phyloP scores from a whole-genome alignment of 2,113 vertebrate species.

The Suncus etruscus region DNA sequence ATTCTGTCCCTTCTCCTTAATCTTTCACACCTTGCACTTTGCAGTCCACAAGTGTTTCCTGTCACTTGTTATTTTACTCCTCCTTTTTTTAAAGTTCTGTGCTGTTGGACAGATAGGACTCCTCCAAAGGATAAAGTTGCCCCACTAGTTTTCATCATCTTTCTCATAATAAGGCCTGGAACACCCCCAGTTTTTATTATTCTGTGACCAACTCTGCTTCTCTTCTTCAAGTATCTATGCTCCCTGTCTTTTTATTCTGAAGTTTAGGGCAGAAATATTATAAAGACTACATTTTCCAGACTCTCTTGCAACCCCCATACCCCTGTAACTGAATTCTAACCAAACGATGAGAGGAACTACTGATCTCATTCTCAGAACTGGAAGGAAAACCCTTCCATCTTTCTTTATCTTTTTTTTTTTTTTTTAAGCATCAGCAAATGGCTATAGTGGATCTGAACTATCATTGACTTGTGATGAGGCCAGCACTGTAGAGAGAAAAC shows the following conservation, averaged over 20 bases:
- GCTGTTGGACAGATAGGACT: neutral
- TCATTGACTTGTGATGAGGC: neutral
- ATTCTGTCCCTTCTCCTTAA: neutral
- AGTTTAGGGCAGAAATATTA: neutral
- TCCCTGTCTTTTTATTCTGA: neutral
- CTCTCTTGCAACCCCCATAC: neutral
- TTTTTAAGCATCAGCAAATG: neutral
- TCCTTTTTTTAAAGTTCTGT: neutral
- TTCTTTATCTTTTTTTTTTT: neutral
- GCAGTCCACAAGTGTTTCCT: neutral
- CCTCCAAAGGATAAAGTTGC: neutral
- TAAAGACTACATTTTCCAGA: neutral
- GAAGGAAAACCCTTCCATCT: neutral
- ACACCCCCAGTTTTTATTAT: neutral
- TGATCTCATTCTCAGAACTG: neutral
- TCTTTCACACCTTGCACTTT: neutral
- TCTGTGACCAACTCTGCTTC: neutral
- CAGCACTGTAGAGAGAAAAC: neutral
- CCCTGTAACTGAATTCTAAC: neutral
- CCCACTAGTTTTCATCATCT: neutral
- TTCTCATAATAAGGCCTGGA: neutral
- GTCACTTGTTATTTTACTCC: neutral
- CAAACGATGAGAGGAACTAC: neutral
- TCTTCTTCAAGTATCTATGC: neutral
- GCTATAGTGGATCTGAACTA: neutral